These are phyloP conservation scores for Acipenser transmontanus DNA, from an alignment of 2,797 vertebrate species.

Conservation along the genomic window DNA sequence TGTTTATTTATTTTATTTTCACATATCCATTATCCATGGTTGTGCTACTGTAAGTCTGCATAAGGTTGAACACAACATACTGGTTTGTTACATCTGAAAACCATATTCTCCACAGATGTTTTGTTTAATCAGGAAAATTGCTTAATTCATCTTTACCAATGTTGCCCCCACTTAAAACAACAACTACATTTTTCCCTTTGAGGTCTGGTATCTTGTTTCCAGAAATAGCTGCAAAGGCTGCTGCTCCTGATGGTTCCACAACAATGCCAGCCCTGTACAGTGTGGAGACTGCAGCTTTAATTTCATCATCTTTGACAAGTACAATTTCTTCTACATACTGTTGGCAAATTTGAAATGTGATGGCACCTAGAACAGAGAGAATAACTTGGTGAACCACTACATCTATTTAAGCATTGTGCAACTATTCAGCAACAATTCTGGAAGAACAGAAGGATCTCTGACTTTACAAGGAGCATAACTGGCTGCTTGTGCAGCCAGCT, in stretches of 20 bases:
- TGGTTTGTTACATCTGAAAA: too few relatives aligned
- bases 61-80: too few relatives aligned
- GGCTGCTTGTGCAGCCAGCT: too few relatives aligned
- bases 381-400: background rate
- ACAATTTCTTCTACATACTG: constrained; percentile 56
- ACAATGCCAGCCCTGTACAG: constrained; percentile 59
- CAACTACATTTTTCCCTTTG: constrained; percentile 48
- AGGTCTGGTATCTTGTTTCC: constrained; percentile 52
- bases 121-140: constrained; percentile 44
- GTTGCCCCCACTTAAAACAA: constrained; percentile 64
- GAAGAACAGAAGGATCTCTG: too few relatives aligned
- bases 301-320: constrained; percentile 62
- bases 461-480: too few relatives aligned
- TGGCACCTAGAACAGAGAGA: constrained; percentile 37
- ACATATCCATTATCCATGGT: too few relatives aligned
- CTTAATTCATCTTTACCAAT: constrained; percentile 59
- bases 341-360: constrained; percentile 55
- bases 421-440: too few relatives aligned
- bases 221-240: constrained; percentile 56
- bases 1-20: too few relatives aligned
- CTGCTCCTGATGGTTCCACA: constrained; percentile 60
- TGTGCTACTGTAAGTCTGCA: too few relatives aligned
- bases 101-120: background rate
- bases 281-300: constrained; percentile 48
- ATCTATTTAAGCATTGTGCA: too few relatives aligned